Evolutionary conservation across 35 echinoderm and acorn worm genomes (phyloP), one percentile per base, ranked within the genome.

Genomic region (Stichopus chloronotus): DNA sequence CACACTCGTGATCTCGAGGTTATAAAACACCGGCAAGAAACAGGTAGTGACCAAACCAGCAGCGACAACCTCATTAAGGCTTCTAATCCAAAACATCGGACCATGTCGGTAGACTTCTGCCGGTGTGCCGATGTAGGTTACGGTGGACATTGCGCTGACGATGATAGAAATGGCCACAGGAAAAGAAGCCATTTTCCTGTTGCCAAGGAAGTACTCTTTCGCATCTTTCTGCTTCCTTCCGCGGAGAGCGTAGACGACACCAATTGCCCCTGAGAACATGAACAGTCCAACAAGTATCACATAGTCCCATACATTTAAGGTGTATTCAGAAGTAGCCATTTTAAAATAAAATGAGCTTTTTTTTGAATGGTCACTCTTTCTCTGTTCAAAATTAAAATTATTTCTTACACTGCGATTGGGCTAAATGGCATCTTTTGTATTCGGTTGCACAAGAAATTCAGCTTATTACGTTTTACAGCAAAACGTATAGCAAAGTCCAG

Each of bases 191-290:
- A 87, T 87, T 7, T 54, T 56, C 54, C 76, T 68, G 59, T 93
- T 81, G 30, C 80, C 92, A 6, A 87, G 83, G 19, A 86, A 77
- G 17, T 93, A 87, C 76, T 74, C 83, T 57, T 93, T 68, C 5
- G 83, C 52, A 59, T 57, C 53, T 61, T 87, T 86, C 19, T 93
- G 92, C 24, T 72, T 87, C 19, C 83, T 60, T 0, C 81, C 80
- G 84, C 19, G n/a, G 5, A 53, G 13, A n/a, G 81, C 92, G 55
- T 87, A 87, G 53, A 30, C 87, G 25, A 93, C 23, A 52, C 92
- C 92, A 8, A 87, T 93, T 6, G 80, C 79, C 8, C 57, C 79
- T 11, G 81, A 87, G 9, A 87, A 6, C 53, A 55, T 5, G 0
- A 93, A 55, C 5, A 93, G 21, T 19, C 22, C 57, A 19, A 77